Evolutionary conservation across 2,888 invertebrate species (phyloP).

Genomic region (Ypsolopha sequella): DNA sequence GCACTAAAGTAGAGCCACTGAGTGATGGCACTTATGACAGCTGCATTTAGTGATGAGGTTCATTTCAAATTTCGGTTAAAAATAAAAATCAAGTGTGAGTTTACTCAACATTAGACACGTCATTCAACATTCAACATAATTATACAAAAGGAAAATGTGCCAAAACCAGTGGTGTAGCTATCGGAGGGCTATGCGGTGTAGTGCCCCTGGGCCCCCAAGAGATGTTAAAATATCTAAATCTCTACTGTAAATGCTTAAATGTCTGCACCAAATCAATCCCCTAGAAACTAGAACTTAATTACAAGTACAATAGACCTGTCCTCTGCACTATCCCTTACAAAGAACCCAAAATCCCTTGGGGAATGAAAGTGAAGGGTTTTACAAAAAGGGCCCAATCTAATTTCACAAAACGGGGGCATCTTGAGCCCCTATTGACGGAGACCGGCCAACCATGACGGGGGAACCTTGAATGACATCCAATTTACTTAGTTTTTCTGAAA

Average conservation of each 20-base stretch:
- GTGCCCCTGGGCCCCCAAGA: too few species aligned
- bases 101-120: too few species aligned
- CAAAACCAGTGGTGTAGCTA: too few species aligned
- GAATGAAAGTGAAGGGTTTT: conserved; percentile 34
- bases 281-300: neutral
- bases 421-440: conserved; percentile 34
- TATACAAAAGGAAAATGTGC: too few species aligned
- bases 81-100: too few species aligned
- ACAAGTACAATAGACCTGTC: neutral
- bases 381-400: conserved; percentile 53
- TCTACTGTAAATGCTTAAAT: neutral
- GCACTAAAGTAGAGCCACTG: too few species aligned
- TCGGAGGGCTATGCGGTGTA: too few species aligned
- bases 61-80: too few species aligned
- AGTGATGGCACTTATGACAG: too few species aligned
- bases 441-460: conserved; percentile 28
- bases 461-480: conserved; percentile 29
- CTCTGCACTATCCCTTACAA: neutral
- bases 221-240: too few species aligned
- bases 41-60: too few species aligned
- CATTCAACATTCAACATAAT: too few species aligned
- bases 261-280: neutral
- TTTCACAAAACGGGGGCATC: conserved; percentile 52
- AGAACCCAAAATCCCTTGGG: conserved; percentile 14
- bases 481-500: conserved; percentile 19